phyloP scores from a whole-genome alignment of 2,797 vertebrate species.

The Acanthiza pusilla region DNA sequence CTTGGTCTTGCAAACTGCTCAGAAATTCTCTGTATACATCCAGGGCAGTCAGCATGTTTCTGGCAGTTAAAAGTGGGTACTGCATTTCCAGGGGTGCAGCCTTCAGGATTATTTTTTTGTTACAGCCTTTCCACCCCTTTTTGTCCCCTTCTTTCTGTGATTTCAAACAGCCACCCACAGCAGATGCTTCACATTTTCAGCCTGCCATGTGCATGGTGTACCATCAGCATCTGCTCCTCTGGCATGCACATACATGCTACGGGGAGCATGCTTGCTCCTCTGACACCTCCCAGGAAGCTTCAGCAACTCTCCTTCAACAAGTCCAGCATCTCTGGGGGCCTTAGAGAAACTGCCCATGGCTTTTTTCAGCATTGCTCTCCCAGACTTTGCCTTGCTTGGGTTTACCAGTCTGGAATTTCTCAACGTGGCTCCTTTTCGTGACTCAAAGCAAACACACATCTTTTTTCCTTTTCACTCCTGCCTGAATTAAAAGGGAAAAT shows the following conservation, averaged over 20 bases:
- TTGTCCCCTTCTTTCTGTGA: background rate
- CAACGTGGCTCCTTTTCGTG: background rate
- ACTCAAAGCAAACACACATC: background rate
- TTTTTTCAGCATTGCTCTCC: background rate
- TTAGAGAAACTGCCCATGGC: background rate
- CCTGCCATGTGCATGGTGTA: background rate
- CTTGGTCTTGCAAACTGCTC: background rate
- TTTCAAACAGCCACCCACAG: background rate
- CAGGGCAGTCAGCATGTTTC: background rate
- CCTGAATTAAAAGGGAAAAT: background rate
- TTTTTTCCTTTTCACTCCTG: background rate
- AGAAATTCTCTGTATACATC: background rate
- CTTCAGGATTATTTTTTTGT: background rate
- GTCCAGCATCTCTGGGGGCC: rapidly evolving
- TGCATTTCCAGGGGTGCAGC: background rate
- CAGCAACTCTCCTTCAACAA: background rate
- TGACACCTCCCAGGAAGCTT: background rate
- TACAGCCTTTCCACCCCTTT: background rate
- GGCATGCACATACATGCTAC: background rate
- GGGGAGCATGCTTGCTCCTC: background rate
- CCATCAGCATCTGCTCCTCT: background rate
- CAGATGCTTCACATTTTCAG: background rate
- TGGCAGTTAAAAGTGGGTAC: background rate
- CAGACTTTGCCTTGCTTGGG: background rate
- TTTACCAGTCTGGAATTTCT: background rate